Percentiles rank a stretch among this genome's conserved stretches.
Conservation (phyloP, 64 coral and sea anemone species). For the Dendronephthya gigantea region DNA sequence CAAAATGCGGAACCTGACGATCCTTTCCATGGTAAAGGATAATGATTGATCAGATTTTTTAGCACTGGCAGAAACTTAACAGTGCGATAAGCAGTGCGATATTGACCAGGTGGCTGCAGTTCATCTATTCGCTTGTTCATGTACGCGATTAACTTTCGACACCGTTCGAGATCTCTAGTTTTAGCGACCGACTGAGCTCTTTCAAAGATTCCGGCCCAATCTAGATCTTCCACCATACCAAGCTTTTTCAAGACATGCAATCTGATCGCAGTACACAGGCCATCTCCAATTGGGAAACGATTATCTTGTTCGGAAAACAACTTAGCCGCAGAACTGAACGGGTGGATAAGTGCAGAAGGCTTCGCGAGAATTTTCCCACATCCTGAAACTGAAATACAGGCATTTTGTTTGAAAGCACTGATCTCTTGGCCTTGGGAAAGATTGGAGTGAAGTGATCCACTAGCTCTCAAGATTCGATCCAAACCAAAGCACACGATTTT, state of each 20-base stretch:
- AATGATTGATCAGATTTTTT: background rate
- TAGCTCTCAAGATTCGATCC: background rate
- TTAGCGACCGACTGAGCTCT: constrained; percentile 41
- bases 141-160: constrained; percentile 51
- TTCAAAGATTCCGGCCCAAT: constrained; percentile 70
- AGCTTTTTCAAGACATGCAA: constrained; percentile 61
- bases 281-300: constrained; percentile 57
- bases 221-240: constrained; percentile 62
- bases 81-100: too few relatives aligned
- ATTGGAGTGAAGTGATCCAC: background rate
- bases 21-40: constrained; percentile 65
- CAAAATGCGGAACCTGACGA: constrained; percentile 9
- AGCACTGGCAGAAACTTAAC: constrained; percentile 73
- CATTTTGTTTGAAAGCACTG: background rate
- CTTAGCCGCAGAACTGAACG: background rate
- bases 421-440: too few relatives aligned
- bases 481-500: background rate
- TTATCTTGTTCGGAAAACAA: constrained; percentile 67
- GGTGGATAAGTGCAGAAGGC: background rate
- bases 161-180: constrained; percentile 44
- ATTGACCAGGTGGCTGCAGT: too few relatives aligned
- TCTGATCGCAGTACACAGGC: constrained; percentile 44
- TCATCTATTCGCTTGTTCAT: constrained; percentile 46
- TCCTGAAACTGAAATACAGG: background rate
- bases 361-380: background rate